phyloP scores from a whole-genome alignment of 2,113 vertebrate genomes.

The Hassar affinis region DNA sequence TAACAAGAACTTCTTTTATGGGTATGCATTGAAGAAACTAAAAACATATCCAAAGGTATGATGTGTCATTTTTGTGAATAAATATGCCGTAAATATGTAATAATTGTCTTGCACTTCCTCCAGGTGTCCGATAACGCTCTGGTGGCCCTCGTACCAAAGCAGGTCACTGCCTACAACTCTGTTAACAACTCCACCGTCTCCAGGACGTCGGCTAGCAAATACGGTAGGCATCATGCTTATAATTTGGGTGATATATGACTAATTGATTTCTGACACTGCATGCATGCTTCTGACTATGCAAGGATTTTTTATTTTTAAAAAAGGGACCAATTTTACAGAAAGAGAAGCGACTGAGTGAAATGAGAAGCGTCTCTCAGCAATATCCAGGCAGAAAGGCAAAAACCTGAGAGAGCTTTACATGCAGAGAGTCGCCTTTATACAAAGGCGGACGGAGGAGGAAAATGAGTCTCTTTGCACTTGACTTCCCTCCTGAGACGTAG shows the following conservation, averaged over 20 bases:
- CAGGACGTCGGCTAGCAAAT: conserved; percentile 95
- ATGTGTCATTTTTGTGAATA: not conserved
- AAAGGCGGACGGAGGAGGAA: conserved; percentile 35
- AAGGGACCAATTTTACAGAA: not conserved
- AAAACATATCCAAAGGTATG: not conserved
- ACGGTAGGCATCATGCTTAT: conserved; percentile 71
- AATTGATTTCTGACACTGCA: not conserved
- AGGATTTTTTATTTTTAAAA: not conserved
- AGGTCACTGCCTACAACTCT: conserved; percentile 95
- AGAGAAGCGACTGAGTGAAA: conserved; percentile 27
- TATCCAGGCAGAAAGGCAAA: conserved; percentile 39
- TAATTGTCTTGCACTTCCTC: not conserved
- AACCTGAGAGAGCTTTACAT: conserved; percentile 38
- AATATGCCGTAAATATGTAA: no score
- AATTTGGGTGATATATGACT: not conserved
- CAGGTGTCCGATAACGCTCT: conserved; percentile 93
- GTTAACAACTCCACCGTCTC: conserved; percentile 97
- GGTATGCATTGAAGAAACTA: not conserved
- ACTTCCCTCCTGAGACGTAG: conserved; percentile 43
- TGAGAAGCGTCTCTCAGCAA: conserved; percentile 7
- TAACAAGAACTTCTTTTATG: not conserved
- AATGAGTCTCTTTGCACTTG: conserved; percentile 51
- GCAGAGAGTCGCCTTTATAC: conserved; percentile 16
- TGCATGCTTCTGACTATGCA: not conserved
- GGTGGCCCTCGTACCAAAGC: conserved; percentile 94